phyloP scores from a whole-genome alignment of 2,797 vertebrate genomes.

The Erpetoichthys calabaricus region DNA sequence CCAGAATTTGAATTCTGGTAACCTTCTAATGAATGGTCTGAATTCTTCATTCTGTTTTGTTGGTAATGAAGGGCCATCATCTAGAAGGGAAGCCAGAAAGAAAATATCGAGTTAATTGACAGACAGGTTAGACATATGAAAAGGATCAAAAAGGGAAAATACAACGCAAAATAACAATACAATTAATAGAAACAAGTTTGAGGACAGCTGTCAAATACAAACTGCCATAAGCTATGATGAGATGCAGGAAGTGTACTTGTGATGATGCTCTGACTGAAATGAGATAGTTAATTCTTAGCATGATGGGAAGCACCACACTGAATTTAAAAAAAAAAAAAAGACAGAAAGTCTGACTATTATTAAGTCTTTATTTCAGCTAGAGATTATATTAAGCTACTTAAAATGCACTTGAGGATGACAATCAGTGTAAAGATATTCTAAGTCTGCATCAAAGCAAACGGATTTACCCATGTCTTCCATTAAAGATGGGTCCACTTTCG shows the following conservation, averaged over 20 bases:
- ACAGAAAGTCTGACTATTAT: no score
- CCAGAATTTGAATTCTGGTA: conserved; percentile 98
- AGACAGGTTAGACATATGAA: not conserved
- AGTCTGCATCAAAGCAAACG: conserved; percentile 3
- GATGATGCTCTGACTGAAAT: no score
- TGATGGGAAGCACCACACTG: no score
- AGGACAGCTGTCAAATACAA: no score
- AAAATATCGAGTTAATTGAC: not conserved
- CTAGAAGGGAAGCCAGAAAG: conserved; percentile 33
- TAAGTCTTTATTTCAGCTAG: no score
- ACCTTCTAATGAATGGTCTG: conserved; percentile 91
- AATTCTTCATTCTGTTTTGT: conserved; percentile 98
- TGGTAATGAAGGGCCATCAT: conserved; percentile 86
- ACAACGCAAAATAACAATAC: not conserved
- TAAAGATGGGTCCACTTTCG: conserved; percentile 95
- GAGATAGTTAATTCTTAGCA: no score
- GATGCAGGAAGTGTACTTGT: no score
- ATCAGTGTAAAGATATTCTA: not conserved
- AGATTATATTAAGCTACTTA: no score
- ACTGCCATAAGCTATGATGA: no score
- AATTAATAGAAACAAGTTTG: no score
- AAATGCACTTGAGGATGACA: not conserved
- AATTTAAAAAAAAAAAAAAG: no score
- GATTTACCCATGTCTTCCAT: conserved; percentile 86
- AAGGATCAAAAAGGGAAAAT: not conserved